Conservation (phyloP, 2,113 vertebrate genomes). For the Psettodes erumei region DNA sequence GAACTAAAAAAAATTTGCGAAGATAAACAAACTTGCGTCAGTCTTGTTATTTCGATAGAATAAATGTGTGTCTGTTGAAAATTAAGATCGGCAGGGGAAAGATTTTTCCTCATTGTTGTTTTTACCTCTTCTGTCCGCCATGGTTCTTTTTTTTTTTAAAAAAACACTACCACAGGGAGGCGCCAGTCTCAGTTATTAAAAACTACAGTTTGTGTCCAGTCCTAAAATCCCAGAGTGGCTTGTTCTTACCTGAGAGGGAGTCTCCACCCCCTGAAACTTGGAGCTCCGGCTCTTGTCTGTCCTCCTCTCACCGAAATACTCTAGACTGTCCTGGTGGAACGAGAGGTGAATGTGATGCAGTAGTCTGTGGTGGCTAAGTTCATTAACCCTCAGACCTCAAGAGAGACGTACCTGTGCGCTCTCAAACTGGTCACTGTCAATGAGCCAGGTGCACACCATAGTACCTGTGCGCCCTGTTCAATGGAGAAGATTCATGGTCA, state of each 20-base stretch:
- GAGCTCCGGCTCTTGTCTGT: conserved; percentile 90
- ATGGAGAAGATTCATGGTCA: neutral
- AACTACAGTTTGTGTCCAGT: neutral
- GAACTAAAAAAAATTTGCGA: neutral
- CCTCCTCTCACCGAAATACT: conserved; percentile 92
- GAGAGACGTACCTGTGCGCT: conserved; percentile 87
- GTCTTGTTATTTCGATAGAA: neutral
- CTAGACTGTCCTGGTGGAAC: conserved; percentile 86
- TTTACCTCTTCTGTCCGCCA: neutral
- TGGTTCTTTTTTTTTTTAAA: neutral
- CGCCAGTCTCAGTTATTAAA: neutral
- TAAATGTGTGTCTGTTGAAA: neutral
- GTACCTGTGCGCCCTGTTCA: conserved; percentile 93
- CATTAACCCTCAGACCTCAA: neutral
- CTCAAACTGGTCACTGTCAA: conserved; percentile 89
- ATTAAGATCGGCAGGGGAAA: neutral
- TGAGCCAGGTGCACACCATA: conserved; percentile 91
- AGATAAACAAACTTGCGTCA: too few relatives aligned
- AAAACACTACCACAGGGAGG: conserved; percentile 10
- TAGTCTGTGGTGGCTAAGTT: neutral
- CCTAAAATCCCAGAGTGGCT: too few relatives aligned
- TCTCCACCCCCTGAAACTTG: conserved; percentile 97
- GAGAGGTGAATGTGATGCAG: neutral
- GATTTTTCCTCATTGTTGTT: neutral
- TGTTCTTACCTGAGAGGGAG: conserved; percentile 91